Conservation (phyloP, 2,797 vertebrate species). For the Buphagus erythrorhynchus region DNA sequence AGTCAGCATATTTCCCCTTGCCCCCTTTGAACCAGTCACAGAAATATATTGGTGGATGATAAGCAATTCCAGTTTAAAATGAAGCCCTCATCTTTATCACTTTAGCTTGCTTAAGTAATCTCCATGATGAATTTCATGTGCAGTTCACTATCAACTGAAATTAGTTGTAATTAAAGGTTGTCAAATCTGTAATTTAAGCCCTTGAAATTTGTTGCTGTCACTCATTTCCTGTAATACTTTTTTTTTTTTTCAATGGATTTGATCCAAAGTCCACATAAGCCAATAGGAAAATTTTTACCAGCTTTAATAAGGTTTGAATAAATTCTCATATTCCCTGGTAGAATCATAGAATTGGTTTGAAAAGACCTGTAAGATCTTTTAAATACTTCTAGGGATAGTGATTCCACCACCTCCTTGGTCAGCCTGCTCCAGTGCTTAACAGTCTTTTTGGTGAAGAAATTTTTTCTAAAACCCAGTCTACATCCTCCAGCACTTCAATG, state of each 20-base stretch:
- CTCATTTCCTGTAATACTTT: neutral
- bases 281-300: neutral
- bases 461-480: neutral
- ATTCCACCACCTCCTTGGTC: neutral
- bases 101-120: slow-evolving; percentile 41
- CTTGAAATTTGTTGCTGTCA: slow-evolving; percentile 10
- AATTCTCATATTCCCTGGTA: neutral
- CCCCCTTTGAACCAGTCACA: neutral
- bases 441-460: neutral
- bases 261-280: neutral
- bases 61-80: slow-evolving; percentile 76
- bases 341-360: neutral
- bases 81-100: neutral
- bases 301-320: neutral
- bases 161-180: slow-evolving; percentile 38
- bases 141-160: slow-evolving; percentile 14
- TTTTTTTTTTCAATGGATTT: neutral
- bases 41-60: slow-evolving; percentile 63
- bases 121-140: slow-evolving; percentile 25
- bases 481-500: accelerated
- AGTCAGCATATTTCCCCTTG: neutral
- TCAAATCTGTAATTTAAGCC: slow-evolving; percentile 33
- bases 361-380: neutral
- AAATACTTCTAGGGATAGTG: neutral
- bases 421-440: neutral